phyloP scores from a whole-genome alignment of 2,888 invertebrate species.

The Xestia sexstrigata region DNA sequence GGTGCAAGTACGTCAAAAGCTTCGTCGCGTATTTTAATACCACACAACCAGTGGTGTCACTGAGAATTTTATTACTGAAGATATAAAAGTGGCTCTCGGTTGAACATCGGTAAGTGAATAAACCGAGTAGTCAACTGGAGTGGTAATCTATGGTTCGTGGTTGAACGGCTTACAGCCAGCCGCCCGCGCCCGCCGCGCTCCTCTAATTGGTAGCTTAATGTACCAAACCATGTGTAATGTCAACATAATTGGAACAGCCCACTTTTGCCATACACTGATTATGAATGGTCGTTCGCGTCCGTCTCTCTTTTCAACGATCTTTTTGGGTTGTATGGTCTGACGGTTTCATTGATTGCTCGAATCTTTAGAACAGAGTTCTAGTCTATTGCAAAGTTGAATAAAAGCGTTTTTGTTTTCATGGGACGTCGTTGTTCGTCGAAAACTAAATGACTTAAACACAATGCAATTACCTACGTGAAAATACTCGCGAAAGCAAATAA shows the following conservation, averaged over 20 bases:
- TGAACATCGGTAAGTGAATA: conserved; percentile 64
- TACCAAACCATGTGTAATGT: conserved; percentile 73
- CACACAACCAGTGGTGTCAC: conserved; percentile 14
- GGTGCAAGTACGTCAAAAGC: conserved; percentile 13
- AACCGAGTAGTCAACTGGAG: conserved; percentile 70
- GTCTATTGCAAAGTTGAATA: conserved; percentile 17
- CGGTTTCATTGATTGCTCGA: conserved; percentile 19
- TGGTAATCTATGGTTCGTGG: conserved; percentile 69
- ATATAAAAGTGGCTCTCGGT: conserved; percentile 52
- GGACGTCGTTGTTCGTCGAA: conserved; percentile 28
- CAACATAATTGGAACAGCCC: conserved; percentile 65
- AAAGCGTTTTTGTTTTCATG: conserved; percentile 18
- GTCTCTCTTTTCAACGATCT: conserved; percentile 31
- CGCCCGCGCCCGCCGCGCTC: conserved; percentile 43
- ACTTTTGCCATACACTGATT: conserved; percentile 65
- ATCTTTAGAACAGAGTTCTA: conserved; percentile 15
- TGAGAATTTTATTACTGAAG: conserved; percentile 31
- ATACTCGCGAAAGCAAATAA: conserved; percentile 10
- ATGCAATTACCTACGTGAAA: conserved; percentile 47
- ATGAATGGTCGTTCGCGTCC: conserved; percentile 46
- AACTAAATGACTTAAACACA: conserved; percentile 34
- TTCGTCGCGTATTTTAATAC: conserved; percentile 10
- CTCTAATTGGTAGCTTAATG: conserved; percentile 68
- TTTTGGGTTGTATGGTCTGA: conserved; percentile 13
- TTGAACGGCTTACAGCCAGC: conserved; percentile 55